phyloP scores from a whole-genome alignment of 35 echinoderm and acorn worm genomes.

The Eucidaris tribuloides region DNA sequence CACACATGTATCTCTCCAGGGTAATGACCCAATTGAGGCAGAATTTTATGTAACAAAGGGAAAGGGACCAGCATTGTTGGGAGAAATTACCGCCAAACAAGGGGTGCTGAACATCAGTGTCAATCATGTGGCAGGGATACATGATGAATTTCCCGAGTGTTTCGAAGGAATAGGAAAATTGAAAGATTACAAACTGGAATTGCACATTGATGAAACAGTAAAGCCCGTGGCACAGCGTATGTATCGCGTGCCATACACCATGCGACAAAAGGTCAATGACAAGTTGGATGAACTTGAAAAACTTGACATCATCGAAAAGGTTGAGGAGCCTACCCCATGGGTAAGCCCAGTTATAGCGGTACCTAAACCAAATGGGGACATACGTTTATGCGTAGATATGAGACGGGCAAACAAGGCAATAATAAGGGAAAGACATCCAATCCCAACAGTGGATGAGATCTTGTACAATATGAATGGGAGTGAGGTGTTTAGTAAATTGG shows the following conservation, averaged over 20 bases:
- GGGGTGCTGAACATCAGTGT: constrained; percentile 2
- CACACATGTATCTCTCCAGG: not conserved
- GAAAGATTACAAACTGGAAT: constrained; percentile 35
- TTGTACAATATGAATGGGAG: constrained; percentile 63
- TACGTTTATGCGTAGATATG: constrained; percentile 74
- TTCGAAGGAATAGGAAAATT: constrained; percentile 61
- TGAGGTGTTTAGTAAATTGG: constrained; percentile 64
- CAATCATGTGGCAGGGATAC: not conserved
- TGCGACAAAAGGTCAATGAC: constrained; percentile 51
- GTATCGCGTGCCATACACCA: constrained; percentile 18
- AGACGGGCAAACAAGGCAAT: constrained; percentile 60
- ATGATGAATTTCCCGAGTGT: constrained; percentile 16
- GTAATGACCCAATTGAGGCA: not conserved
- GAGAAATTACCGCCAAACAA: not conserved
- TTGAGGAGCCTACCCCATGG: constrained; percentile 64
- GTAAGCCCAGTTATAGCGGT: constrained; percentile 63
- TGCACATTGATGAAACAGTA: constrained; percentile 38
- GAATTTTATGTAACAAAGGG: constrained; percentile 2
- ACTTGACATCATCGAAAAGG: constrained; percentile 57
- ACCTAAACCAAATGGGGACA: constrained; percentile 70
- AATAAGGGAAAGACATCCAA: constrained; percentile 54
- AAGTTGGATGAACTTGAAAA: constrained; percentile 37
- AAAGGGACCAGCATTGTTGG: not conserved
- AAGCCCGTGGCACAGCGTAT: constrained; percentile 41
- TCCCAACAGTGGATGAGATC: constrained; percentile 72